Conservation (phyloP, 1,140 invertebrate genomes). For the Sesamia nonagrioides region DNA sequence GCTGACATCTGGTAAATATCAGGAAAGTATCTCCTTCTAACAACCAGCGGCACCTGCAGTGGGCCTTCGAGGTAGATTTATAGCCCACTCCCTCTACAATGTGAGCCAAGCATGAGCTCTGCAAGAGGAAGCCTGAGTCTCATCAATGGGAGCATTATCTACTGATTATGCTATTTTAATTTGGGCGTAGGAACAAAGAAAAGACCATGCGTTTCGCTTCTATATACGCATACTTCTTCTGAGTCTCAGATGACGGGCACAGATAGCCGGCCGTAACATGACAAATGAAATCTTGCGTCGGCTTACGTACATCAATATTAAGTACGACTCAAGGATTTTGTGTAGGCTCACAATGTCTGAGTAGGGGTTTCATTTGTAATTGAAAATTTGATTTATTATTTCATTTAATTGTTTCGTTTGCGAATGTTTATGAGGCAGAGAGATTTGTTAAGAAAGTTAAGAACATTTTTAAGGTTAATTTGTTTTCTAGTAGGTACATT, state of each 20-base stretch:
- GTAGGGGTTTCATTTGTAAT: constrained; percentile 13
- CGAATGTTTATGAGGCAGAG: background rate
- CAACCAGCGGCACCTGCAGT: too few species aligned
- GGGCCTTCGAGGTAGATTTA: too few species aligned
- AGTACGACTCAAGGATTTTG: background rate
- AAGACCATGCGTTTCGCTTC: too few species aligned
- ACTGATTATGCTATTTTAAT: too few species aligned
- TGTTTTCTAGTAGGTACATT: too few species aligned
- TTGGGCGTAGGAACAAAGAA: too few species aligned
- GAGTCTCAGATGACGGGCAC: constrained; percentile 1
- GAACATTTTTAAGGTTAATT: background rate
- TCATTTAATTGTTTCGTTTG: constrained; percentile 12
- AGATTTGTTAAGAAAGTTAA: background rate
- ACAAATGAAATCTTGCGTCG: constrained; percentile 31
- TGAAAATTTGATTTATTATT: constrained; percentile 27
- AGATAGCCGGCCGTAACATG: constrained; percentile 12
- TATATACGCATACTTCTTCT: background rate
- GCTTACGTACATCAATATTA: constrained; percentile 20
- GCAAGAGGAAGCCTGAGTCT: too few species aligned
- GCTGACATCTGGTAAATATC: too few species aligned
- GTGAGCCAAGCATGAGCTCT: too few species aligned
- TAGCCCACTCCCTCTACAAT: too few species aligned
- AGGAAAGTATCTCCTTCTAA: too few species aligned
- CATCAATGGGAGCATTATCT: too few species aligned
- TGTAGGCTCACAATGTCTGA: background rate